Conservation (phyloP, 2,113 vertebrate species). For the Salvelinus fontinalis region DNA sequence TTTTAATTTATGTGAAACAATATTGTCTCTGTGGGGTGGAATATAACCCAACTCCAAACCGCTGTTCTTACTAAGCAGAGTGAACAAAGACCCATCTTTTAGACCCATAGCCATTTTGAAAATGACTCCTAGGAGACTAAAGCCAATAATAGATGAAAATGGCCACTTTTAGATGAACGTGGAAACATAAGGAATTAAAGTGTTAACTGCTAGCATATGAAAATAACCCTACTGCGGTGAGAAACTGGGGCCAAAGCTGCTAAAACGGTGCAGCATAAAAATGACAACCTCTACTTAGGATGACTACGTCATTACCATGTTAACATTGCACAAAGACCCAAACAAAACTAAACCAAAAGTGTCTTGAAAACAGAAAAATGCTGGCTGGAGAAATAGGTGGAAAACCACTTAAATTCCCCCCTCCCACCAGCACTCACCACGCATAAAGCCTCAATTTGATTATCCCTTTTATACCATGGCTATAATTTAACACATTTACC, state of each 20-base stretch:
- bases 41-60: neutral
- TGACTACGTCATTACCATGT: constrained; percentile 13
- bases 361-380: neutral
- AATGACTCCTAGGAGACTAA: neutral
- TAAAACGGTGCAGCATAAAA: neutral
- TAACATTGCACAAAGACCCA: constrained; percentile 22
- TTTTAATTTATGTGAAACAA: no score
- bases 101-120: neutral
- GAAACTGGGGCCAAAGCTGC: neutral
- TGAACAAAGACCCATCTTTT: neutral
- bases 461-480: neutral
- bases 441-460: no score
- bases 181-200: neutral
- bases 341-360: constrained; percentile 8
- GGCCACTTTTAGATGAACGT: neutral
- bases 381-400: constrained; percentile 11
- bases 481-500: no score
- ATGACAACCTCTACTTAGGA: constrained; percentile 1
- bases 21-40: neutral
- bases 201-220: neutral
- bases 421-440: neutral
- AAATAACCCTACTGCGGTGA: neutral
- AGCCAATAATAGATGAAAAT: neutral
- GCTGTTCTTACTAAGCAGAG: neutral
- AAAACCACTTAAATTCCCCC: constrained; percentile 19